A percentile compares a stretch with the other conserved stretches of the same genome.
Evolutionary conservation across 2,113 vertebrate species (phyloP).

Genomic region (Agelaius phoeniceus): DNA sequence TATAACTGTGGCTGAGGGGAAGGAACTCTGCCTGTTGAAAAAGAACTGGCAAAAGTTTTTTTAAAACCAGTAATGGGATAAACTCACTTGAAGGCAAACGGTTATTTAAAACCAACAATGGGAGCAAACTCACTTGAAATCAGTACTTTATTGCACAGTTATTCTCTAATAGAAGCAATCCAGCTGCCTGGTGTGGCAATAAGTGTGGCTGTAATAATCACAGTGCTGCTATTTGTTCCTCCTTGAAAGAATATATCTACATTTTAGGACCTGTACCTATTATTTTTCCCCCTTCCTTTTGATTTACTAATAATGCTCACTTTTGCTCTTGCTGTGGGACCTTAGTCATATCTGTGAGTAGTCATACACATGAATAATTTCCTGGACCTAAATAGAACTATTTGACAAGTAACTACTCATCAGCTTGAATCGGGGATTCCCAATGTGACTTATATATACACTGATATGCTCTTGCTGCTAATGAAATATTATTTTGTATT

Average conservation of each 20-base stretch:
- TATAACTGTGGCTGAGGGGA: not conserved
- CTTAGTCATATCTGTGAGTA: not conserved
- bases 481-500: constrained; percentile 4
- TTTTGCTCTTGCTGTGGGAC: not conserved
- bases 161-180: not conserved
- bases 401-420: not conserved
- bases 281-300: not conserved
- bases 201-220: not conserved
- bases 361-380: not conserved
- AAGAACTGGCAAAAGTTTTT: not conserved
- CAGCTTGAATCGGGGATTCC: not conserved
- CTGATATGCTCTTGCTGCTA: not conserved
- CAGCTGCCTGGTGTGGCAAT: not conserved
- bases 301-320: not conserved
- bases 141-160: not conserved
- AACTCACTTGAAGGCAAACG: not conserved
- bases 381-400: not conserved
- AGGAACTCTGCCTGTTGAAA: not conserved
- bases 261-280: not conserved
- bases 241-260: not conserved
- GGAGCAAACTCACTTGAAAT: not conserved
- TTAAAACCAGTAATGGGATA: not conserved
- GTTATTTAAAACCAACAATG: not conserved
- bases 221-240: not conserved
- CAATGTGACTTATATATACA: not conserved